Percentiles rank a stretch among this genome's conserved stretches.
Conservation (phyloP, 2,113 vertebrate genomes). For the Phocoena phocoena region DNA sequence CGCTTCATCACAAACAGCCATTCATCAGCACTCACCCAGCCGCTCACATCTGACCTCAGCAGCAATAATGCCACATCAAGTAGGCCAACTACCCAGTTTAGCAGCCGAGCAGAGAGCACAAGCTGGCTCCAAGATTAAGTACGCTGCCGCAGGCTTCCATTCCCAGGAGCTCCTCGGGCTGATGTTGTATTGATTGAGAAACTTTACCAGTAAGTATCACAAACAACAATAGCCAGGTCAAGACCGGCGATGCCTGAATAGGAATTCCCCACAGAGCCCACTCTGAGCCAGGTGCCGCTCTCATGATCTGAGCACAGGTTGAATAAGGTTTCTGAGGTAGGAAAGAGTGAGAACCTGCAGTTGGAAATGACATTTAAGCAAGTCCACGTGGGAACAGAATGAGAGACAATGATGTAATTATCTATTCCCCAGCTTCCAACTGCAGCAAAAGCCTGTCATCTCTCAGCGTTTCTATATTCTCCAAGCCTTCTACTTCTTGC, state of each 20-base stretch:
- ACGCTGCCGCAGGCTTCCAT: slow-evolving; percentile 92
- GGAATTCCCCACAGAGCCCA: slow-evolving; percentile 84
- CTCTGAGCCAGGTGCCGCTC: slow-evolving; percentile 81
- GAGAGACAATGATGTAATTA: slow-evolving; percentile 93
- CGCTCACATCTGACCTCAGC: slow-evolving; percentile 96
- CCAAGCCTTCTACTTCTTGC: rapidly evolving
- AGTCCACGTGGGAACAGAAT: slow-evolving; percentile 90
- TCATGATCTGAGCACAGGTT: slow-evolving; percentile 88
- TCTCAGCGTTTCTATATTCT: slow-evolving; percentile 61
- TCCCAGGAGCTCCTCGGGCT: slow-evolving; percentile 94
- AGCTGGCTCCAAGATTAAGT: slow-evolving; percentile 97
- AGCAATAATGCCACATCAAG: slow-evolving; percentile 98
- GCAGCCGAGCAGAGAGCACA: slow-evolving; percentile 95
- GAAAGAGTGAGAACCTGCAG: slow-evolving; percentile 83
- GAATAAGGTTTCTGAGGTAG: slow-evolving; percentile 80
- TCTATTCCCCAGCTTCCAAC: slow-evolving; percentile 80
- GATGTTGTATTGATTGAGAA: slow-evolving; percentile 97
- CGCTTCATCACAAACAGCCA: slow-evolving; percentile 93
- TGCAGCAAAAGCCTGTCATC: slow-evolving; percentile 73
- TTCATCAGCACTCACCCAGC: slow-evolving; percentile 92
- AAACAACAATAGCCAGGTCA: slow-evolving; percentile 98
- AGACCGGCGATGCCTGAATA: slow-evolving; percentile 91
- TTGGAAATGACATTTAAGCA: slow-evolving; percentile 94
- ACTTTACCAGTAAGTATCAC: slow-evolving; percentile 98
- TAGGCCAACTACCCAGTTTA: slow-evolving; percentile 97